Evolutionary conservation across 2,888 invertebrate species (phyloP).

Genomic region (Polyommatus icarus): DNA sequence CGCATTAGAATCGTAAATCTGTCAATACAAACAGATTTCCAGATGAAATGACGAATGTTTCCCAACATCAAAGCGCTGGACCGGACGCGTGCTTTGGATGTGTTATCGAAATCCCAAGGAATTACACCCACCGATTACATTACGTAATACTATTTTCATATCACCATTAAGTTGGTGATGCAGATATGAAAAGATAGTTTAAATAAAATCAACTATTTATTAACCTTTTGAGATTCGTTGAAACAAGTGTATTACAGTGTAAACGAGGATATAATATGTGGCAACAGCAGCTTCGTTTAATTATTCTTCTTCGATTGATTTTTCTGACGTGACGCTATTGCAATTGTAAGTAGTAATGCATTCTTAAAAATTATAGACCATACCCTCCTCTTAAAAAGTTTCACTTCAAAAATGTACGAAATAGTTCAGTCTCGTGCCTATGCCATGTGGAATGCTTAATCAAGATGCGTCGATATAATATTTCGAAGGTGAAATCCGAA

Average conservation of each 20-base stretch:
- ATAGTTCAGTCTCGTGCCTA: too few relatives aligned
- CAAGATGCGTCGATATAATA: too few relatives aligned
- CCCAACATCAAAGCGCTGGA: conserved; percentile 45
- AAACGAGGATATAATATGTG: too few relatives aligned
- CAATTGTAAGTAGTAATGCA: too few relatives aligned
- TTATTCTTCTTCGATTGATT: too few relatives aligned
- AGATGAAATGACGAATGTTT: conserved; percentile 46
- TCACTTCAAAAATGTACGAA: background rate
- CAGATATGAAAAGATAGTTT: background rate
- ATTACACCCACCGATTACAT: conserved; percentile 18
- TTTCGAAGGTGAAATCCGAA: too few relatives aligned
- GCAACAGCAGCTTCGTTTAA: too few relatives aligned
- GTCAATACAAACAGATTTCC: conserved; percentile 47
- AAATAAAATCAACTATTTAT: background rate
- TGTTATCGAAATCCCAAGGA: conserved; percentile 24
- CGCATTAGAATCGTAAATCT: conserved; percentile 47
- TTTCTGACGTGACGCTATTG: too few relatives aligned
- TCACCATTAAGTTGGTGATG: background rate
- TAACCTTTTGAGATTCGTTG: too few relatives aligned
- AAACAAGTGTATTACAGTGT: too few relatives aligned
- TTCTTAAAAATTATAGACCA: too few relatives aligned
- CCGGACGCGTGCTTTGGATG: conserved; percentile 35
- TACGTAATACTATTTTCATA: conserved; percentile 22
- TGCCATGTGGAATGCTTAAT: too few relatives aligned
- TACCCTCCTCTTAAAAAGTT: background rate